A percentile compares a stretch with the other conserved stretches of the same genome.
Conservation (phyloP, 1,140 invertebrate genomes). For the Drosophila sechellia region DNA sequence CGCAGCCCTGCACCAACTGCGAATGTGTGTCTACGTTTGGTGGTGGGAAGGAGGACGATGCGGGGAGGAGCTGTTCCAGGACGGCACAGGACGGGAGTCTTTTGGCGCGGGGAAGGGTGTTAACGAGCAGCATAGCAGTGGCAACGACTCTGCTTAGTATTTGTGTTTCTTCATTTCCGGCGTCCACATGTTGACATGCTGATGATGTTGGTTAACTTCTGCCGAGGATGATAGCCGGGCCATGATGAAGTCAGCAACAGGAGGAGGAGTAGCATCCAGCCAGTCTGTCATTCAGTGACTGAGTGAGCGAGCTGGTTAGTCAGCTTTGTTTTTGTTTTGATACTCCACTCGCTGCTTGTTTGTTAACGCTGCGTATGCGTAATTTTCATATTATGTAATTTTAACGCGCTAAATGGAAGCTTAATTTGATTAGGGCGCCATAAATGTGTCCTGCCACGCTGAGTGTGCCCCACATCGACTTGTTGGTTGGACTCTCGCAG, state of each 20-base stretch:
- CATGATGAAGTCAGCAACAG: conserved; percentile 69
- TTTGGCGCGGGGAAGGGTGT: conserved; percentile 39
- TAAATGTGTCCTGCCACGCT: conserved; percentile 55
- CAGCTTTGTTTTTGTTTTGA: conserved; percentile 64
- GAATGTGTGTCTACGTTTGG: conserved; percentile 28
- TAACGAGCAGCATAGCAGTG: conserved; percentile 76
- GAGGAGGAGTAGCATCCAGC: conserved; percentile 13
- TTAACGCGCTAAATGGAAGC: conserved; percentile 71
- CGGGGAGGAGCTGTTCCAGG: not conserved
- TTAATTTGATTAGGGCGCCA: conserved; percentile 78
- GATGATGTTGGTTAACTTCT: conserved; percentile 61
- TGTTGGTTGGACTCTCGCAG: conserved; percentile 31
- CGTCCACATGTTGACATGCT: conserved; percentile 79
- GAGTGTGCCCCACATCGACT: conserved; percentile 41
- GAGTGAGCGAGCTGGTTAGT: conserved; percentile 55
- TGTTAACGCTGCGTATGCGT: conserved; percentile 69
- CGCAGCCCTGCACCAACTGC: conserved; percentile 37
- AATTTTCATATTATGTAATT: conserved; percentile 81
- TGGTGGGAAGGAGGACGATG: not conserved
- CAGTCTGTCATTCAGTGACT: conserved; percentile 38
- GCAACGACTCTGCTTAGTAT: conserved; percentile 77
- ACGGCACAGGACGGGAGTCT: conserved; percentile 4
- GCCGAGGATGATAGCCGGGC: conserved; percentile 53
- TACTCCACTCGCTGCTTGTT: conserved; percentile 39
- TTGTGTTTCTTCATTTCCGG: conserved; percentile 82